A percentile compares a stretch with the other conserved stretches of the same genome.
Conservation (phyloP, 53 echinoderm and acorn worm genomes). For the Holothuria scabra region DNA sequence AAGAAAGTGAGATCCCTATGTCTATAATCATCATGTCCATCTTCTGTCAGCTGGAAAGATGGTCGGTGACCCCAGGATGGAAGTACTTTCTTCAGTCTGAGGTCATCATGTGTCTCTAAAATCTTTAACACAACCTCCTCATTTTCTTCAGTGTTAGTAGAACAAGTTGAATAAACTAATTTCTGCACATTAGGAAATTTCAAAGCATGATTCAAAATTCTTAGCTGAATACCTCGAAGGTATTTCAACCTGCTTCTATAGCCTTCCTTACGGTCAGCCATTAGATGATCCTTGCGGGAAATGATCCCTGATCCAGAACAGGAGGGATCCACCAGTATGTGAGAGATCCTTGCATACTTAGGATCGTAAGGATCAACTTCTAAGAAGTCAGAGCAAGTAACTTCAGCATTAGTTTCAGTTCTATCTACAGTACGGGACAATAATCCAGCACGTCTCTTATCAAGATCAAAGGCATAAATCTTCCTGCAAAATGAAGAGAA, state of each 20-base stretch:
- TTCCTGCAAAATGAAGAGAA: constrained; percentile 51
- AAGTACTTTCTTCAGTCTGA: constrained; percentile 65
- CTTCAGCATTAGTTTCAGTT: constrained; percentile 51
- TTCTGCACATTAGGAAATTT: constrained; percentile 75
- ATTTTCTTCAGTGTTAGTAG: constrained; percentile 76
- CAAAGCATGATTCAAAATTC: constrained; percentile 78
- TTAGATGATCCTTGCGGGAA: constrained; percentile 75
- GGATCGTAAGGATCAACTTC: constrained; percentile 63
- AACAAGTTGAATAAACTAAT: constrained; percentile 95
- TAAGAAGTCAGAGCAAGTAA: constrained; percentile 72
- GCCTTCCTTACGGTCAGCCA: constrained; percentile 42
- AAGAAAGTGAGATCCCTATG: background rate
- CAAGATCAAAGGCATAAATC: constrained; percentile 85
- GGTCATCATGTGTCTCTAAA: constrained; percentile 53
- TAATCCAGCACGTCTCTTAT: constrained; percentile 49
- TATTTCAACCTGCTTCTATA: constrained; percentile 50
- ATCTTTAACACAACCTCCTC: constrained; percentile 79
- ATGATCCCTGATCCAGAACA: constrained; percentile 94
- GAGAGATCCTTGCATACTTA: constrained; percentile 59
- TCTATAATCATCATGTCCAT: background rate
- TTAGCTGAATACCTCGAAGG: constrained; percentile 59
- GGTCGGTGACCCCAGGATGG: constrained; percentile 74
- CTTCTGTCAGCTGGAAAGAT: background rate
- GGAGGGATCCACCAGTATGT: constrained; percentile 90
- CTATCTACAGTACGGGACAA: too few species aligned